A percentile compares a stretch with the other conserved stretches of the same genome.
Conservation (phyloP, 2,888 invertebrate genomes). For the Athalia cordata region DNA sequence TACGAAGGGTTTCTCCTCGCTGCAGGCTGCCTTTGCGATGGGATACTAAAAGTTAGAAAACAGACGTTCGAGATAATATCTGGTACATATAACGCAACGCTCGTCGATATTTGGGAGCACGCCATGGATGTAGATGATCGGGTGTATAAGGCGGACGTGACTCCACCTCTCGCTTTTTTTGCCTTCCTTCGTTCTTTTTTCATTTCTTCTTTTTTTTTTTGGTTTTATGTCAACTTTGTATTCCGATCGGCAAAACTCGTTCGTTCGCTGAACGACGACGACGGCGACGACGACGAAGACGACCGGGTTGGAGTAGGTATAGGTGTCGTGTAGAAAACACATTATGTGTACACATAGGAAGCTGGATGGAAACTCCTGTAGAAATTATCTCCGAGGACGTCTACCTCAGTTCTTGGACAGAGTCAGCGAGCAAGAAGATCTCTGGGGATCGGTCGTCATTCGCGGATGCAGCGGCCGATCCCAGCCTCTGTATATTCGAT, state of each 20-base stretch:
- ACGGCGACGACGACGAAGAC: too few species aligned
- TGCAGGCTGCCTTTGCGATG: too few species aligned
- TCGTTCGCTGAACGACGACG: neutral
- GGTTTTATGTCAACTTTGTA: neutral
- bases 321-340: neutral
- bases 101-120: too few species aligned
- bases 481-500: neutral
- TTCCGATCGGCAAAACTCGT: constrained; percentile 29
- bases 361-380: constrained; percentile 6
- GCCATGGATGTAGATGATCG: too few species aligned
- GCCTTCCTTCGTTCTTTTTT: neutral
- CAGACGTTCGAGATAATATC: too few species aligned
- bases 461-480: neutral
- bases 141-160: too few species aligned
- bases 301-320: neutral
- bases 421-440: neutral
- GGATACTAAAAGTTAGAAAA: too few species aligned
- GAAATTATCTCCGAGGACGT: constrained; percentile 24
- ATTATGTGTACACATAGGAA: constrained; percentile 2
- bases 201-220: neutral
- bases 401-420: constrained; percentile 12
- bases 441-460: constrained; percentile 34
- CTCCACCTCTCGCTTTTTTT: too few species aligned
- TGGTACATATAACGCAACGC: too few species aligned
- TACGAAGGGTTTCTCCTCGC: too few species aligned